These are phyloP conservation scores for Lathronympha strigana DNA, from an alignment of 2,888 invertebrate genomes.

Conservation along the genomic window DNA sequence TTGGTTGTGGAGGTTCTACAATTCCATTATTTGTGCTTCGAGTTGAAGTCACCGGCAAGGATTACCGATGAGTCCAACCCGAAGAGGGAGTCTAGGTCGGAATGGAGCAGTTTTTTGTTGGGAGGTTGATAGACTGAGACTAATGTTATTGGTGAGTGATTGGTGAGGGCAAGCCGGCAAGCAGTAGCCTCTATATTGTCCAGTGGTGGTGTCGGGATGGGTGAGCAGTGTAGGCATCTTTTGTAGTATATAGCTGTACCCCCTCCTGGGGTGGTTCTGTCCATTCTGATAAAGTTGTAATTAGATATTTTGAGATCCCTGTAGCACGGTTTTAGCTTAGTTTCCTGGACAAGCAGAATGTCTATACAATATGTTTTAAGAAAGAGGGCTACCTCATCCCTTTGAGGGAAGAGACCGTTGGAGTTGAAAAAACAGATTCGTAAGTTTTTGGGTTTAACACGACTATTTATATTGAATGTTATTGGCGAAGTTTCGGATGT, in stretches of 20 bases:
- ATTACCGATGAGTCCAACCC: neutral
- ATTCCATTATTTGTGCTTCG: neutral
- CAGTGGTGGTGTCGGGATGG: neutral
- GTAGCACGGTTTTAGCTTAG: neutral
- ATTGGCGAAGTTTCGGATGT: too few relatives aligned
- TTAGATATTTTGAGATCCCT: neutral
- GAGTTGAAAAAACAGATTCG: neutral
- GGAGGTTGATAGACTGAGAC: neutral
- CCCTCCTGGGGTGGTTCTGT: neutral
- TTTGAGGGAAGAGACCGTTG: neutral
- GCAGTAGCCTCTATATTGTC: neutral
- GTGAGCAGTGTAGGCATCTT: neutral
- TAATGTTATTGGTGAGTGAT: neutral
- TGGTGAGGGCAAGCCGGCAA: neutral
- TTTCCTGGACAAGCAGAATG: neutral
- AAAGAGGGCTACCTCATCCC: neutral
- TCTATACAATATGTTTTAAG: neutral
- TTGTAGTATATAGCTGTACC: neutral
- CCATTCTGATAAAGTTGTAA: neutral
- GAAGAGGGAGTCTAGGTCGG: neutral
- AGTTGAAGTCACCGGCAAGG: neutral
- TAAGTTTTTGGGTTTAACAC: neutral
- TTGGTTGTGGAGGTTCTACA: neutral
- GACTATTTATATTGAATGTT: too few relatives aligned
- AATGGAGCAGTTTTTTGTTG: neutral